Percentiles rank a stretch among this genome's conserved stretches.
phyloP scores from a whole-genome alignment of 2,888 invertebrate genomes.

The Agrotis ipsilon region DNA sequence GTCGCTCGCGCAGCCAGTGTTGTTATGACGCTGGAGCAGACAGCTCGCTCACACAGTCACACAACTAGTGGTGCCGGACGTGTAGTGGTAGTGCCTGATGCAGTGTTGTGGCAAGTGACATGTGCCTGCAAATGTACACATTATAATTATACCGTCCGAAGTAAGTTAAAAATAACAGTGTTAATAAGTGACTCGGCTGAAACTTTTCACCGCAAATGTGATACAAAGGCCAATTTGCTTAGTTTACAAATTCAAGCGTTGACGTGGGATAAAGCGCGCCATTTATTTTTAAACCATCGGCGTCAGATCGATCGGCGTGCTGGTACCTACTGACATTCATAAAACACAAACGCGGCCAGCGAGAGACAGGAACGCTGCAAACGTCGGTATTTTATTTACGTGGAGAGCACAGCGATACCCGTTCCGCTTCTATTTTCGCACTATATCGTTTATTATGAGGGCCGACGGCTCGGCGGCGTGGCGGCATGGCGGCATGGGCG shows the following conservation, averaged over 20 bases:
- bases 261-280: slow-evolving; percentile 67
- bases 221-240: slow-evolving; percentile 66
- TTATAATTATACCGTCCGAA: slow-evolving; percentile 28
- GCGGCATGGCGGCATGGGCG: slow-evolving; percentile 74
- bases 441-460: slow-evolving; percentile 87
- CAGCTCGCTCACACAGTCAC: slow-evolving; percentile 69
- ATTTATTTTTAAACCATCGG: slow-evolving; percentile 82
- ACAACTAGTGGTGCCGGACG: slow-evolving; percentile 15
- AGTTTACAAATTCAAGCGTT: slow-evolving; percentile 71
- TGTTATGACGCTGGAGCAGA: slow-evolving; percentile 79
- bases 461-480: slow-evolving; percentile 69
- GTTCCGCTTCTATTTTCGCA: slow-evolving; percentile 88
- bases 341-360: slow-evolving; percentile 81
- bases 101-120: slow-evolving; percentile 32
- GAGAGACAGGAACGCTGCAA: slow-evolving; percentile 80
- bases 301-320: slow-evolving; percentile 79
- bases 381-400: slow-evolving; percentile 88
- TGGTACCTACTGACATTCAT: slow-evolving; percentile 77
- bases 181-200: slow-evolving; percentile 36
- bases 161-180: slow-evolving; percentile 48
- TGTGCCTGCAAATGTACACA: not conserved
- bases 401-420: slow-evolving; percentile 81
- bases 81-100: slow-evolving; percentile 40
- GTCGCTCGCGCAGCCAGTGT: slow-evolving; percentile 89
- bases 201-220: slow-evolving; percentile 51